phyloP scores from a whole-genome alignment of 2,888 invertebrate species.

The Apamea crenata region DNA sequence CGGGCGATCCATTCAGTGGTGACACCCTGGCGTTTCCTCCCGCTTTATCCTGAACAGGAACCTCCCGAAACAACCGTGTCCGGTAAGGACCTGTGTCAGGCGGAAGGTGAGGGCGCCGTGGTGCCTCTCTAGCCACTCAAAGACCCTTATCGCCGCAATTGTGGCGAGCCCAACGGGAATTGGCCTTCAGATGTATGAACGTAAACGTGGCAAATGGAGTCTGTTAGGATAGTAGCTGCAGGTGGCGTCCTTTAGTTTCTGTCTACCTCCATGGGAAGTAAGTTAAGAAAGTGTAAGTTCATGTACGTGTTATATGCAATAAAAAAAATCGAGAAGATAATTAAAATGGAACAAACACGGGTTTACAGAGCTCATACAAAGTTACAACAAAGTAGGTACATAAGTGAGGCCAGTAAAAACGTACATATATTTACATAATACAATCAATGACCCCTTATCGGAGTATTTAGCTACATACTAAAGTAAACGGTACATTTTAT shows the following conservation, averaged over 20 bases:
- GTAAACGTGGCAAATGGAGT: neutral
- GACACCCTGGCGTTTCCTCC: too few relatives aligned
- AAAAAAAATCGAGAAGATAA: neutral
- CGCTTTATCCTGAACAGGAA: too few relatives aligned
- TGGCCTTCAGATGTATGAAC: neutral
- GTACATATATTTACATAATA: neutral
- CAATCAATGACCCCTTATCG: slow-evolving; percentile 22
- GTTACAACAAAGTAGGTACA: neutral
- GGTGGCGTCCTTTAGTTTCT: neutral
- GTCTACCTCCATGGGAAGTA: neutral
- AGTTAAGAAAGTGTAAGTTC: neutral
- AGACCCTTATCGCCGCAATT: too few relatives aligned
- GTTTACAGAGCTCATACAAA: neutral
- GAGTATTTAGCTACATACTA: neutral
- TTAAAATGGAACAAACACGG: neutral
- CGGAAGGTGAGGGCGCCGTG: too few relatives aligned
- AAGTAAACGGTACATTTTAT: slow-evolving; percentile 28
- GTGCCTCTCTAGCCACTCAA: too few relatives aligned
- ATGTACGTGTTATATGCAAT: neutral
- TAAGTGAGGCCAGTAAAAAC: slow-evolving; percentile 3
- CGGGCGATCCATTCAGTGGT: too few relatives aligned
- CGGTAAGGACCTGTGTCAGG: too few relatives aligned
- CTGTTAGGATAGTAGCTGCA: neutral
- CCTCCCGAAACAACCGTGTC: too few relatives aligned
- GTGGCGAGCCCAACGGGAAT: too few relatives aligned